These are phyloP conservation scores for Paradisaea rubra DNA, from an alignment of 2,113 vertebrate genomes.

Conservation along the genomic window DNA sequence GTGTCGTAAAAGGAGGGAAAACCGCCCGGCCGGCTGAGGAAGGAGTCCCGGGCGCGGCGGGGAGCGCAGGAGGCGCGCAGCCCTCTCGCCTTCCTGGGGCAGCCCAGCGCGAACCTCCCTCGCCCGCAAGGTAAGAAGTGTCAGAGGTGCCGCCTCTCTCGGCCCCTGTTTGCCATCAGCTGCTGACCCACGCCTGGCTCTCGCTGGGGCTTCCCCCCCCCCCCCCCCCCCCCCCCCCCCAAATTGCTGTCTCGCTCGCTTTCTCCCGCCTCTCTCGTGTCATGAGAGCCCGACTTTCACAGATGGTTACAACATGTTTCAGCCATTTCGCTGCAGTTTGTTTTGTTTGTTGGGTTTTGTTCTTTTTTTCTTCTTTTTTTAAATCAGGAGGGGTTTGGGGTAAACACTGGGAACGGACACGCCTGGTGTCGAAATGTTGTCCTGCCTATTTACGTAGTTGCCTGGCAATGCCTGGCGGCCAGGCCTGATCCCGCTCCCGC, in stretches of 20 bases:
- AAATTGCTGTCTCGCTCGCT: not conserved
- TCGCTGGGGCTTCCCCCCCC: not conserved
- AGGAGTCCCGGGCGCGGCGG: not conserved
- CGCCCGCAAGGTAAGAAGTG: conserved; percentile 56
- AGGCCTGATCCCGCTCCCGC: not conserved
- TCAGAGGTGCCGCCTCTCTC: not conserved
- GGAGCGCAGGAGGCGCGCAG: not conserved
- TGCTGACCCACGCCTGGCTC: conserved; percentile 9
- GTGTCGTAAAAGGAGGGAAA: conserved; percentile 9
- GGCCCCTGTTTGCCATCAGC: not conserved
- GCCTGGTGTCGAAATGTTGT: not conserved
- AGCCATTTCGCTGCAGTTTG: not conserved
- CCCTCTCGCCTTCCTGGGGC: not conserved
- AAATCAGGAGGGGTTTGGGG: not conserved
- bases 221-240: not conserved
- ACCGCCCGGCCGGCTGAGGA: not conserved
- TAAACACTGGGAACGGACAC: not conserved
- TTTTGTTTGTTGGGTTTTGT: not conserved
- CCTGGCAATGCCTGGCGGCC: not conserved
- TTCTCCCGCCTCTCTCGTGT: not conserved
- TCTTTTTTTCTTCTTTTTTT: not conserved
- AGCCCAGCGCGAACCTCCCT: not conserved
- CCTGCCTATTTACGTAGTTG: not conserved
- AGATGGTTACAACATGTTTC: conserved; percentile 31
- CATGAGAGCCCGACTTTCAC: not conserved